Percentiles rank a stretch among this genome's conserved stretches.
These are phyloP conservation scores for Zygaena filipendulae DNA, from an alignment of 2,888 invertebrate species.

Conservation along the genomic window DNA sequence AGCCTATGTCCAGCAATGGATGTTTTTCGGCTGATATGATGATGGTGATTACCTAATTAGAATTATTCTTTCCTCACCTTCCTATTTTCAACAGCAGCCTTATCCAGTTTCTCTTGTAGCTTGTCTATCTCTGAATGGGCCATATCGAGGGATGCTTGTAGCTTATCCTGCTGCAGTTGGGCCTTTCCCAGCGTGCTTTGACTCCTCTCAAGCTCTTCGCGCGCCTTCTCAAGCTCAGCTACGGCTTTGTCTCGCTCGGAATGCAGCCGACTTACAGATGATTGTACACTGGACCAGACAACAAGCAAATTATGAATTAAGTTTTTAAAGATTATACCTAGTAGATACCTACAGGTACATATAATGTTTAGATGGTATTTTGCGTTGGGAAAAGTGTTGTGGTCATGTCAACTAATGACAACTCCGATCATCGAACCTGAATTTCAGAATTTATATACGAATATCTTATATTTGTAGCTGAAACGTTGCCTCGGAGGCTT, in stretches of 20 bases:
- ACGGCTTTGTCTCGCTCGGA: conserved; percentile 89
- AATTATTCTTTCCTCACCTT: too few species aligned
- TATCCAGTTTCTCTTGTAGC: conserved; percentile 88
- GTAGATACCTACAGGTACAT: too few species aligned
- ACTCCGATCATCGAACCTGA: too few species aligned
- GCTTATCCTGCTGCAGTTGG: conserved; percentile 91
- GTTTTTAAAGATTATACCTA: too few species aligned
- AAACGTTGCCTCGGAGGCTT: neutral
- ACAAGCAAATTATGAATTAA: conserved; percentile 1
- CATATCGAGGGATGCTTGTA: conserved; percentile 88
- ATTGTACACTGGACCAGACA: conserved; percentile 70
- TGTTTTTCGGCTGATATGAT: too few species aligned
- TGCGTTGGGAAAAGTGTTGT: too few species aligned
- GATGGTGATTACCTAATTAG: too few species aligned
- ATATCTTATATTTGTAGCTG: neutral
- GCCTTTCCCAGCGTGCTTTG: conserved; percentile 92
- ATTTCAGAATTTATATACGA: neutral
- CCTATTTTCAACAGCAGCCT: conserved; percentile 82
- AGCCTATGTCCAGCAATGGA: too few species aligned
- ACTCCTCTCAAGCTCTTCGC: conserved; percentile 89
- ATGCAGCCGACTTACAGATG: conserved; percentile 84
- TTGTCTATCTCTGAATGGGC: conserved; percentile 92
- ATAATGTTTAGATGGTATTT: too few species aligned
- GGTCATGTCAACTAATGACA: too few species aligned
- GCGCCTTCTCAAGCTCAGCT: conserved; percentile 85